These are phyloP conservation scores for Cryptotermes secundus DNA, from an alignment of 1,140 invertebrate genomes.

Conservation along the genomic window DNA sequence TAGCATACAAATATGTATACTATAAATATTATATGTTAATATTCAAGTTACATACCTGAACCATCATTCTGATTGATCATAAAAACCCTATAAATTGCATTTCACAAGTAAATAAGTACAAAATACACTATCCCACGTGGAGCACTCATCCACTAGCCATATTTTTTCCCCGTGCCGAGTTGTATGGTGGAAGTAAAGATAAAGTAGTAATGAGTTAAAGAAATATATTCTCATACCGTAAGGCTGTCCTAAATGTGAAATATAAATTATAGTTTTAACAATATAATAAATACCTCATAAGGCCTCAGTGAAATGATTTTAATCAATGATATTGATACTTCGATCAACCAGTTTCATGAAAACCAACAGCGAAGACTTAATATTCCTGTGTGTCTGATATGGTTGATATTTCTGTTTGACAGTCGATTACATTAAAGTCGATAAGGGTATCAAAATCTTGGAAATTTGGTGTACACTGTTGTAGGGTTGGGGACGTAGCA, in stretches of 20 bases:
- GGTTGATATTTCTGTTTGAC: background rate
- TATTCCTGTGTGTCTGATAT: no score
- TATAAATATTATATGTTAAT: background rate
- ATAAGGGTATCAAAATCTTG: background rate
- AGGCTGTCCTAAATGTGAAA: background rate
- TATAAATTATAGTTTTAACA: background rate
- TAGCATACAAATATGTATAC: background rate
- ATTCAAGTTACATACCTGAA: background rate
- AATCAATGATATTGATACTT: background rate
- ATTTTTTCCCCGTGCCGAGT: background rate
- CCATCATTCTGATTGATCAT: slow-evolving; percentile 6
- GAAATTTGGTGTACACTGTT: background rate
- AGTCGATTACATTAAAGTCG: background rate
- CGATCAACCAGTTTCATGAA: no score
- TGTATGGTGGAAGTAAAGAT: background rate
- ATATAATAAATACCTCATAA: background rate
- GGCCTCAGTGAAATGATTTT: background rate
- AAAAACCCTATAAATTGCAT: background rate
- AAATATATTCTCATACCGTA: background rate
- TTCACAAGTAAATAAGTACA: background rate
- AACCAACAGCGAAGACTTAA: background rate
- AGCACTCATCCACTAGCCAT: background rate
- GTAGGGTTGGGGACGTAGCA: background rate
- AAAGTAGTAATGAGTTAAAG: background rate
- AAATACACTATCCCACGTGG: slow-evolving; percentile 10